Evolutionary conservation across 1,140 invertebrate genomes (phyloP).

Genomic region (Sycobia sp.): DNA sequence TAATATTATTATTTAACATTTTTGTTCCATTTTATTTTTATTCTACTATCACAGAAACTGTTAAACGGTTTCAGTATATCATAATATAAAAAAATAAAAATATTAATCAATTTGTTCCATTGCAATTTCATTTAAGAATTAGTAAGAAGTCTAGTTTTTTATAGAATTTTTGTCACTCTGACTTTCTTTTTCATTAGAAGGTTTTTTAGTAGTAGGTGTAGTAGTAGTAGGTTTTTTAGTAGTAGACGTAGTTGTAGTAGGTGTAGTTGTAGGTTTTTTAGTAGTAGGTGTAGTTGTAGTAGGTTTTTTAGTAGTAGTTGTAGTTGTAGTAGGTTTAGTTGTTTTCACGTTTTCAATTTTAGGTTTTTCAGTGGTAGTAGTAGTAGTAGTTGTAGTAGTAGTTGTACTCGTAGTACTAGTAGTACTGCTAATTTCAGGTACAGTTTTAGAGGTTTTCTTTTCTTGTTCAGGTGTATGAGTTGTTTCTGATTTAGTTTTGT

Average conservation of each 20-base stretch:
- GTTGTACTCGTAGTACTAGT: constrained; percentile 5
- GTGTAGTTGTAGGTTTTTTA: constrained; percentile 34
- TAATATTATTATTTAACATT: no score
- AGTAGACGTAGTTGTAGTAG: constrained; percentile 3
- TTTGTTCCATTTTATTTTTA: no score
- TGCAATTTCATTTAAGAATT: no score
- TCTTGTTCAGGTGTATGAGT: constrained; percentile 13
- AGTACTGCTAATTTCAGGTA: no score
- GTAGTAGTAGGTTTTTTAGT: constrained; percentile 7
- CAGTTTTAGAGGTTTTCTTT: constrained; percentile 16
- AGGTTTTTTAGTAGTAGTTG: constrained; percentile 8
- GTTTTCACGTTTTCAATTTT: constrained; percentile 38
- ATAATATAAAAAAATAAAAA: background rate
- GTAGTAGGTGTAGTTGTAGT: constrained; percentile 30
- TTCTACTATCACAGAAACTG: constrained; percentile 22
- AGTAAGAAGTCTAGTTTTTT: no score
- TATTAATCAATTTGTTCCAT: constrained; percentile 1
- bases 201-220: constrained; percentile 37
- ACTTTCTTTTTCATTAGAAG: constrained; percentile 26
- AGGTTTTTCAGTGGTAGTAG: constrained; percentile 2
- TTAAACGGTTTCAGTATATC: constrained; percentile 12
- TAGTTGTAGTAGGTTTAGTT: no score
- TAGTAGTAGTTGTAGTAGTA: constrained; percentile 9
- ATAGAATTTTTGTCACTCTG: constrained; percentile 3
- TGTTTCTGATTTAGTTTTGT: constrained; percentile 16